Percentiles rank a stretch among this genome's conserved stretches.
These are phyloP conservation scores for Cyrtonyx montezumae DNA, from an alignment of 2,113 vertebrate species.

Conservation along the genomic window DNA sequence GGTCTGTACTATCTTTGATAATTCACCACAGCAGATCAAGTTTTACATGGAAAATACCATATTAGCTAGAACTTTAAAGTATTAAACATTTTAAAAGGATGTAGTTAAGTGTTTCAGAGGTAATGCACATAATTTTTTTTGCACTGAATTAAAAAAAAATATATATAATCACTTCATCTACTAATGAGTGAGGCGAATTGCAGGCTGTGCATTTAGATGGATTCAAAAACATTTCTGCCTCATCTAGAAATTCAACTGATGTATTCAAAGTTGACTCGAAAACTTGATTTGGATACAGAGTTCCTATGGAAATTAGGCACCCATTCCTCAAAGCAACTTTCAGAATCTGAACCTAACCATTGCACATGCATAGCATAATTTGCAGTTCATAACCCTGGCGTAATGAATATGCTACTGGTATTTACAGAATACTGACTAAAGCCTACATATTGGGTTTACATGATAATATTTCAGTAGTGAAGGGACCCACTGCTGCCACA, in stretches of 20 bases:
- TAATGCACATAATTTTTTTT: background rate
- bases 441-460: background rate
- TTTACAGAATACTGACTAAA: background rate
- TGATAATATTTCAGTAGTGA: background rate
- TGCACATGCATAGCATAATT: background rate
- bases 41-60: slow-evolving; percentile 30
- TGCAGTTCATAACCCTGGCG: slow-evolving; percentile 16
- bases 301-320: slow-evolving; percentile 15
- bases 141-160: background rate
- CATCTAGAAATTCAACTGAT: slow-evolving; percentile 12
- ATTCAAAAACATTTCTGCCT: slow-evolving; percentile 17
- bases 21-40: slow-evolving; percentile 18
- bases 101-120: background rate
- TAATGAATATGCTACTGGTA: background rate
- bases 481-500: background rate
- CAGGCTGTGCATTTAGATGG: background rate
- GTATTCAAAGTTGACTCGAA: slow-evolving; percentile 18
- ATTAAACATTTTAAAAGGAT: background rate
- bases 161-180: background rate
- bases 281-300: slow-evolving; percentile 31
- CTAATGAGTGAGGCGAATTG: background rate
- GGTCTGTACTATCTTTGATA: slow-evolving; percentile 35
- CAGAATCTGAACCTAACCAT: slow-evolving; percentile 20
- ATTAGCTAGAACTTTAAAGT: slow-evolving; percentile 28
- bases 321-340: slow-evolving; percentile 4